Evolutionary conservation across 2,888 invertebrate genomes (phyloP).

Genomic region (Mellilla xanthometata): DNA sequence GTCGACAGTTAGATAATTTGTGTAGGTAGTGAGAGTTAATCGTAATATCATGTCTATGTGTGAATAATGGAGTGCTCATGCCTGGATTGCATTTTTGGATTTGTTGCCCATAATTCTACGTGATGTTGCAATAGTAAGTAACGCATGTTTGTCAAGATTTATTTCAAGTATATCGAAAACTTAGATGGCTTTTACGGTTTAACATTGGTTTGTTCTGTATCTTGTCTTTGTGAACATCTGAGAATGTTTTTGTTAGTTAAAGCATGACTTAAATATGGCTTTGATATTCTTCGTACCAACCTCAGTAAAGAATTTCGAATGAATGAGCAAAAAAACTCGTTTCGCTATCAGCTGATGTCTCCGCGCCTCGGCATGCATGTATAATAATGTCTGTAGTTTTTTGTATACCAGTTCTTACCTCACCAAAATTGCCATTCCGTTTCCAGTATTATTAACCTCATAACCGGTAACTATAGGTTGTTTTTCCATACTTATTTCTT

Average conservation of each 20-base stretch:
- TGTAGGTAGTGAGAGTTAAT: not conserved
- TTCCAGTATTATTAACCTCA: constrained; percentile 53
- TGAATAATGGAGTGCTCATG: constrained; percentile 58
- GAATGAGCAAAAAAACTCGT: constrained; percentile 60
- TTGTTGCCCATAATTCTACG: constrained; percentile 56
- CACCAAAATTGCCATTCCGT: constrained; percentile 48
- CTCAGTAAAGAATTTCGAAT: constrained; percentile 39
- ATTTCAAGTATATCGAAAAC: no score
- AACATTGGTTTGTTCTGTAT: no score
- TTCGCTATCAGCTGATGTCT: constrained; percentile 71
- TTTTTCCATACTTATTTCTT: constrained; percentile 41
- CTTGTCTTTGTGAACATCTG: no score
- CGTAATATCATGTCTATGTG: constrained; percentile 36
- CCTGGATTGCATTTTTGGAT: constrained; percentile 28
- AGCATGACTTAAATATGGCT: constrained; percentile 3
- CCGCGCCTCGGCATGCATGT: constrained; percentile 56
- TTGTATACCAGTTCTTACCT: constrained; percentile 57
- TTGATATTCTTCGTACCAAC: constrained; percentile 32
- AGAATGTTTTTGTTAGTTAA: no score
- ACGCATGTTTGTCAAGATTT: no score
- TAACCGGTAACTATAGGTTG: constrained; percentile 49
- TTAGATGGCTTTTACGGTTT: no score
- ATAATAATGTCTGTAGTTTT: constrained; percentile 44
- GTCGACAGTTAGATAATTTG: no score
- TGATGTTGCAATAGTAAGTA: constrained; percentile 73